These are phyloP conservation scores for Eutrigla gurnardus DNA, from an alignment of 2,797 vertebrate species.

Conservation along the genomic window DNA sequence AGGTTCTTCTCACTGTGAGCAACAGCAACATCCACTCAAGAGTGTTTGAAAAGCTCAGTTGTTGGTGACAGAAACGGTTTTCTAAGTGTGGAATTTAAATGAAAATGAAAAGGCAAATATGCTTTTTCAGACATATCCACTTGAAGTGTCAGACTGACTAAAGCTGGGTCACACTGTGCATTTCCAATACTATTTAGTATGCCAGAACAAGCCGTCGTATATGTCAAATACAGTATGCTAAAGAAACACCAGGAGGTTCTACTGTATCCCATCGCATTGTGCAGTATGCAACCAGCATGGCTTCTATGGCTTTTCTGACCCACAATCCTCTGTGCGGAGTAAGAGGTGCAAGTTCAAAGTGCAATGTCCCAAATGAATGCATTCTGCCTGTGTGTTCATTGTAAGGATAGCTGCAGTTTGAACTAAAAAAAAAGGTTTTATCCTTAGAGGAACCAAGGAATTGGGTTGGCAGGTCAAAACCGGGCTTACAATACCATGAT, in stretches of 20 bases:
- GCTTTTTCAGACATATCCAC: background rate
- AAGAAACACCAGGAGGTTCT: background rate
- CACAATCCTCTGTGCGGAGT: background rate
- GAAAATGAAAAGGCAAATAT: background rate
- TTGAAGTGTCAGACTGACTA: background rate
- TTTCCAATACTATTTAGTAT: background rate
- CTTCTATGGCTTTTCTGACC: background rate
- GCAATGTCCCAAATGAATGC: background rate
- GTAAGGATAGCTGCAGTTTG: background rate
- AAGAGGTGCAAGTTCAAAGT: background rate
- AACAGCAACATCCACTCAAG: background rate
- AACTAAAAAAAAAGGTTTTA: background rate
- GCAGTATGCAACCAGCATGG: background rate
- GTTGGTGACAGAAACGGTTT: background rate
- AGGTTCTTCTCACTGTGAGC: background rate
- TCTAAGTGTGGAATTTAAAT: background rate
- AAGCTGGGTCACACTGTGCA: background rate
- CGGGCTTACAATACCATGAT: background rate
- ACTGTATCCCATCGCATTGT: background rate
- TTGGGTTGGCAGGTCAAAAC: constrained; percentile 1
- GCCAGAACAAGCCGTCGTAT: background rate
- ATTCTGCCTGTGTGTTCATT: background rate
- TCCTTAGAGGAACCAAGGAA: background rate
- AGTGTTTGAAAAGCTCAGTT: background rate
- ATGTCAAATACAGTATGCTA: background rate